Evolutionary conservation across 2,113 vertebrate species (phyloP).

Genomic region (Morone saxatilis): DNA sequence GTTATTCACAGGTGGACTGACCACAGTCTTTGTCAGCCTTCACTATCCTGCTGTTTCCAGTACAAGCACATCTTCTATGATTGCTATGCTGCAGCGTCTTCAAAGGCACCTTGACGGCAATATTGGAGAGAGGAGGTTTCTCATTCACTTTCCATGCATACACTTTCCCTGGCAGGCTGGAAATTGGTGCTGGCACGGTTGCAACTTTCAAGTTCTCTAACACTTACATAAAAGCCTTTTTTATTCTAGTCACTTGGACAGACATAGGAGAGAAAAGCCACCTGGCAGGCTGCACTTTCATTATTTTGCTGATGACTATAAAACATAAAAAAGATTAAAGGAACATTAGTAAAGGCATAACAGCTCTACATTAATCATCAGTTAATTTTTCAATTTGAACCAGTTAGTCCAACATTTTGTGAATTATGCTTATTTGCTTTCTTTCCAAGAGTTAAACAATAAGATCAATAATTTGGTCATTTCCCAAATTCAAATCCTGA

Average conservation of each 20-base stretch:
- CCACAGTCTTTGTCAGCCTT: background rate
- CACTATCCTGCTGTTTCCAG: background rate
- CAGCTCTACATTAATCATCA: background rate
- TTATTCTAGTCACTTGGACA: slow-evolving; percentile 35
- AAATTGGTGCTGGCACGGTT: slow-evolving; percentile 41
- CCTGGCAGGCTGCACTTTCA: slow-evolving; percentile 34
- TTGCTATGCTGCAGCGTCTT: slow-evolving; percentile 39
- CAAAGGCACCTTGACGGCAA: slow-evolving; percentile 63
- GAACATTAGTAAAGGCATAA: background rate
- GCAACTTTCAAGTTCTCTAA: slow-evolving; percentile 32
- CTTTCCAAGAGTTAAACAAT: background rate
- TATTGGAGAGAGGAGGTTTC: slow-evolving; percentile 3
- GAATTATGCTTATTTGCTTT: background rate
- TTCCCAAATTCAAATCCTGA: too few species aligned
- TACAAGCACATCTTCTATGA: slow-evolving; percentile 19
- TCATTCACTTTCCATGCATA: slow-evolving; percentile 54
- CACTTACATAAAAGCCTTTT: slow-evolving; percentile 48
- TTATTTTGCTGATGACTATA: slow-evolving; percentile 4
- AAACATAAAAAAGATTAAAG: slow-evolving; percentile 1
- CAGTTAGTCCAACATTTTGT: background rate
- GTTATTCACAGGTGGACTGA: slow-evolving; percentile 11
- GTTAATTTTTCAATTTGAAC: background rate
- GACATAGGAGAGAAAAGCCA: slow-evolving; percentile 28
- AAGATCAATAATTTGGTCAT: background rate
- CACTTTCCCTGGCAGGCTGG: slow-evolving; percentile 36